Percentiles rank a stretch among this genome's conserved stretches.
phyloP scores from a whole-genome alignment of 2,113 vertebrate genomes.

The Chionomys nivalis region DNA sequence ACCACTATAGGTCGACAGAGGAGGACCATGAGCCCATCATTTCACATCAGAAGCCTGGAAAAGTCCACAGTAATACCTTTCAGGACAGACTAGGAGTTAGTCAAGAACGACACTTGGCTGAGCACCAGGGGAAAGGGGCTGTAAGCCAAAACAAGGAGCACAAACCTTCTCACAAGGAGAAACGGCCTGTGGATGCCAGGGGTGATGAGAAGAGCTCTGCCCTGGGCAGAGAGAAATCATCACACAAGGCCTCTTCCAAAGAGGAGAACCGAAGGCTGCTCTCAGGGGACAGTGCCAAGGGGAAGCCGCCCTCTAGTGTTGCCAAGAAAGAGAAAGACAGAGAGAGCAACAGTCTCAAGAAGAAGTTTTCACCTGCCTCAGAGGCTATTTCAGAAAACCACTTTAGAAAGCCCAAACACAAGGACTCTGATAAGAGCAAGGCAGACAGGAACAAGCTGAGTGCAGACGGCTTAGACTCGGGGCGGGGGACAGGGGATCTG shows the following conservation, averaged over 20 bases:
- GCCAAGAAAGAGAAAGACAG: constrained; percentile 85
- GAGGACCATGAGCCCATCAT: constrained; percentile 78
- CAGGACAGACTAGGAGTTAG: constrained; percentile 80
- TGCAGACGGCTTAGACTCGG: constrained; percentile 50
- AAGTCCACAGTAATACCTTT: constrained; percentile 76
- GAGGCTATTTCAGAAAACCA: constrained; percentile 82
- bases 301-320: constrained; percentile 79
- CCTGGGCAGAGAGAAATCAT: constrained; percentile 79
- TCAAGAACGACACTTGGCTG: constrained; percentile 73
- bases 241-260: constrained; percentile 81
- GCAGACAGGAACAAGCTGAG: constrained; percentile 82
- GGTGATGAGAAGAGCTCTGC: constrained; percentile 75
- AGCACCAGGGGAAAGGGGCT: constrained; percentile 87
- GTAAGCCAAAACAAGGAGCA: constrained; percentile 87
- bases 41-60: constrained; percentile 79
- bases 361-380: constrained; percentile 48
- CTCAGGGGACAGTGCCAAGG: constrained; percentile 70
- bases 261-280: constrained; percentile 81
- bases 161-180: constrained; percentile 87
- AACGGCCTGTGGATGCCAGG: constrained; percentile 75
- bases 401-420: constrained; percentile 84
- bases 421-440: constrained; percentile 86
- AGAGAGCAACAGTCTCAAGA: constrained; percentile 78
- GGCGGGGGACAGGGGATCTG: constrained; percentile 81
- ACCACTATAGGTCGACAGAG: constrained; percentile 81